A percentile compares a stretch with the other conserved stretches of the same genome.
These are phyloP conservation scores for Drepana arcuata DNA, from an alignment of 1,140 invertebrate genomes.

Conservation along the genomic window DNA sequence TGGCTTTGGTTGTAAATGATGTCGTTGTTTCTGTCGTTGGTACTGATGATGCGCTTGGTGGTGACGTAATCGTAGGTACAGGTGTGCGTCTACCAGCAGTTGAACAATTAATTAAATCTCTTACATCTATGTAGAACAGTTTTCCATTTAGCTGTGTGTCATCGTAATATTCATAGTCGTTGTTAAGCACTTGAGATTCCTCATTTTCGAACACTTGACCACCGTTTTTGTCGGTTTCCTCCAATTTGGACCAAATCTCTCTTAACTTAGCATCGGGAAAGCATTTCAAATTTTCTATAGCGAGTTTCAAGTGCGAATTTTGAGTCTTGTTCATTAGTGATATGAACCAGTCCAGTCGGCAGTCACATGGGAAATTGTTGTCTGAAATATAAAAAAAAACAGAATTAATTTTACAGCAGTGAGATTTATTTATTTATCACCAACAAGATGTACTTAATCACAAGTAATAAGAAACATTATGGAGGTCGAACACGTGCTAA, in stretches of 20 bases:
- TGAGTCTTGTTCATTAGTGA: constrained; percentile 42
- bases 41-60: too few species aligned
- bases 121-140: constrained; percentile 53
- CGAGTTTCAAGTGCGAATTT: constrained; percentile 33
- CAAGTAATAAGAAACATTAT: too few species aligned
- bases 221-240: constrained; percentile 32
- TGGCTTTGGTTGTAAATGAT: constrained; percentile 2
- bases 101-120: constrained; percentile 48
- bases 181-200: constrained; percentile 16
- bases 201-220: constrained; percentile 21
- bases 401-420: too few species aligned
- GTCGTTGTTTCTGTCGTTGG: too few species aligned
- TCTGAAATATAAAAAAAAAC: constrained; percentile 27
- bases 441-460: too few species aligned
- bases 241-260: constrained; percentile 35
- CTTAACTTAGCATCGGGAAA: constrained; percentile 31
- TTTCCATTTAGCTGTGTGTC: constrained; percentile 52
- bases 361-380: constrained; percentile 54
- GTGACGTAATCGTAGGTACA: too few species aligned
- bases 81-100: too few species aligned
- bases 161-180: constrained; percentile 59
- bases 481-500: too few species aligned
- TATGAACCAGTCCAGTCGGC: constrained; percentile 51
- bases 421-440: too few species aligned
- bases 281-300: constrained; percentile 54